Conservation (phyloP, 2,888 invertebrate species). For the Sycophila texana region DNA sequence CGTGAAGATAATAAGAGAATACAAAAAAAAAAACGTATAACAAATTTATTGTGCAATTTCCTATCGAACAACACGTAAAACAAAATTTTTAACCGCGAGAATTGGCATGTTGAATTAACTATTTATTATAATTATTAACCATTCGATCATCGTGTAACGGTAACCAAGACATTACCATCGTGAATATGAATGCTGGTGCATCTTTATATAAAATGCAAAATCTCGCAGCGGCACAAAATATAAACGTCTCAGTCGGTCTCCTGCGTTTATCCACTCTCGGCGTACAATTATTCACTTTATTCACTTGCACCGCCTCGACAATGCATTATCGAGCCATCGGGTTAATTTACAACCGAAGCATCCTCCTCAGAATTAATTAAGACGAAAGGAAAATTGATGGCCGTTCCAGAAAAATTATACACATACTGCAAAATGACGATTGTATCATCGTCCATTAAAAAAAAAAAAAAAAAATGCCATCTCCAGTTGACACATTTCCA, state of each 20-base stretch:
- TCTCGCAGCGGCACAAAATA: background rate
- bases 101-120: too few relatives aligned
- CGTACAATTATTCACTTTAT: background rate
- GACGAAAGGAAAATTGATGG: slow-evolving; percentile 20
- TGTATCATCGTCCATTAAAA: background rate
- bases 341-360: background rate
- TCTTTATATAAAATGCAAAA: too few relatives aligned
- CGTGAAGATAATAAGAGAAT: too few relatives aligned
- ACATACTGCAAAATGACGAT: slow-evolving; percentile 2
- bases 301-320: background rate
- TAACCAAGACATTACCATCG: too few relatives aligned
- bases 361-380: background rate
- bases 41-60: too few relatives aligned
- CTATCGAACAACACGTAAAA: too few relatives aligned
- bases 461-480: background rate
- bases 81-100: too few relatives aligned
- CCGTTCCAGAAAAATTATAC: background rate
- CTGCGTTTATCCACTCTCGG: background rate
- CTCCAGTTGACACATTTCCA: background rate
- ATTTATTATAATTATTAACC: too few relatives aligned
- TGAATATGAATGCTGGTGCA: too few relatives aligned
- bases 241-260: background rate
- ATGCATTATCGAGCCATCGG: background rate
- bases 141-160: too few relatives aligned
- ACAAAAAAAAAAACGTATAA: too few relatives aligned